Conservation (phyloP, 2,888 invertebrate genomes). For the Drosophila helvetica region DNA sequence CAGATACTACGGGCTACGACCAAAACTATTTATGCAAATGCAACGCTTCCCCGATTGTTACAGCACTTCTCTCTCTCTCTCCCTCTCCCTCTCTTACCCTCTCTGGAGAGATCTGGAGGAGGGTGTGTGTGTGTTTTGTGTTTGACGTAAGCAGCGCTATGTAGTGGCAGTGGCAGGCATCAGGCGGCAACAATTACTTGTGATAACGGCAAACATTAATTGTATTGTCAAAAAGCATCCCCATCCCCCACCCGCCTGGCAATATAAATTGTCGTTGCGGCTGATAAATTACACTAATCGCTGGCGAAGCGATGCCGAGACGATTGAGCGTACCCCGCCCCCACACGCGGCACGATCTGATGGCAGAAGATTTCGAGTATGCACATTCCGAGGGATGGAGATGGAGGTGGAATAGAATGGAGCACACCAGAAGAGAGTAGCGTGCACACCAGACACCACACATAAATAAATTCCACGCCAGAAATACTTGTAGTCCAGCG, state of each 20-base stretch:
- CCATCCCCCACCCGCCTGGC: conserved; percentile 7
- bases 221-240: conserved; percentile 62
- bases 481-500: no score
- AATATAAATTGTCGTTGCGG: conserved; percentile 60
- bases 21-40: conserved; percentile 41
- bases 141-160: conserved; percentile 29
- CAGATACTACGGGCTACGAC: conserved; percentile 23
- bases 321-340: conserved; percentile 23
- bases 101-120: neutral
- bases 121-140: no score
- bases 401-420: neutral
- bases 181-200: conserved; percentile 61
- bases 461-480: no score
- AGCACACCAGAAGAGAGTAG: neutral
- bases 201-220: conserved; percentile 64
- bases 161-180: conserved; percentile 35
- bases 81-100: no score
- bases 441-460: no score
- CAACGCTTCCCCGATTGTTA: conserved; percentile 50
- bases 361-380: neutral
- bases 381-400: neutral
- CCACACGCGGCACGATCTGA: neutral
- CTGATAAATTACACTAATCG: conserved; percentile 73
- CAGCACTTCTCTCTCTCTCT: conserved; percentile 31
- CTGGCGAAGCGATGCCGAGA: conserved; percentile 26